Base-by-base conservation (phyloP, 2,888 invertebrate genomes). In the Hyles lineata region DNA sequence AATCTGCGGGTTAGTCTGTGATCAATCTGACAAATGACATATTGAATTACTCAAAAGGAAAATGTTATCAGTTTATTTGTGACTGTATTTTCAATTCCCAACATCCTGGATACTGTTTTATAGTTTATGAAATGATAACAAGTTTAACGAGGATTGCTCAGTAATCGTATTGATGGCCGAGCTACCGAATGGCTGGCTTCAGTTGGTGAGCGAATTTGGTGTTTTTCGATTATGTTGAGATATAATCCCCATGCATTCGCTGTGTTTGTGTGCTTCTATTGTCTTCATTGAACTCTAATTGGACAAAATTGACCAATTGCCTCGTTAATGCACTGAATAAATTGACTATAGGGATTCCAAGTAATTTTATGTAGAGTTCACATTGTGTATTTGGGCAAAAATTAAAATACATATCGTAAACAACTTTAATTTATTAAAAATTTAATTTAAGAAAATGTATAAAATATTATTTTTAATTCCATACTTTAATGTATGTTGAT, bases 151-250 rank as follows among this genome's bases (percentile, higher is more conserved):
- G 82, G 77, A 85, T 85, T 84, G 84, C 87, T 86, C 85, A 84
- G 80, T 86, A 83, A 83, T 80, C 83, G 81, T 88, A 92, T 94
- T 92, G 88, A 94, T 94, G 94, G 94, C 93, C 90, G 91, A 90
- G 88, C 84, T 88, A 92, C 91, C 95, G 95, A 95, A 95, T 95
- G 95, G 95, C 95, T 92, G 95, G 95, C 87, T 95, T 95, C 90
- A 95, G 92, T 90, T 95, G 95, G 95, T 95, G 82, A 92, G 90
- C 85, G 74, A 77, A 74, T 77, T 70, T 79, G 76, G 74, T 73
- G 74, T 78, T 77, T 79, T 78, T 76, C 82, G 76, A 76, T 82
- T 77, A 82, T 82, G 85, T 88, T 83, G 78, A 82, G 80, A 83
- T 81, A 77, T 77, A 84, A 85, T 89, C 81, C 81, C 87, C 86